phyloP scores from a whole-genome alignment of 1,140 invertebrate species.

The Coptotermes formosanus region DNA sequence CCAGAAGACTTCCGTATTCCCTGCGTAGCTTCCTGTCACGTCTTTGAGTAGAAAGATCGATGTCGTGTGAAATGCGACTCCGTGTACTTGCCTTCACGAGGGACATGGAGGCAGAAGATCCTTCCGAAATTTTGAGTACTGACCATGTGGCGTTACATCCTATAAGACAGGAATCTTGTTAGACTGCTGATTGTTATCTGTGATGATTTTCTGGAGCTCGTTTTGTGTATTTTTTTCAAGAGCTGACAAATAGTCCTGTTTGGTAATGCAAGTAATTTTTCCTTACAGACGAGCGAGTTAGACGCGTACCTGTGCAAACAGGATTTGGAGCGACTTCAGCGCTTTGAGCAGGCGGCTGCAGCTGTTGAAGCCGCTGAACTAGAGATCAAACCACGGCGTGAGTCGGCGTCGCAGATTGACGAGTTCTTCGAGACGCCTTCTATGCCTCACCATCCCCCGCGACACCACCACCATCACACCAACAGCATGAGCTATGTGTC shows the following conservation, averaged over 20 bases:
- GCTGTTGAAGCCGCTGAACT: slow-evolving; percentile 38
- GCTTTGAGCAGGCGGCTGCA: slow-evolving; percentile 54
- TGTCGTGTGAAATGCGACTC: no score
- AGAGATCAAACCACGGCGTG: slow-evolving; percentile 56
- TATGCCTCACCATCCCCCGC: slow-evolving; percentile 28
- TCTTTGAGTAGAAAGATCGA: no score
- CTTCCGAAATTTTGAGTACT: no score
- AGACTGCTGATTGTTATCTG: no score
- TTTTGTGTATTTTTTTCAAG: no score
- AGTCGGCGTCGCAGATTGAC: slow-evolving; percentile 63
- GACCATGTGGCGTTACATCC: no score
- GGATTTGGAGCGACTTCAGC: slow-evolving; percentile 55
- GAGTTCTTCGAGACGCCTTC: slow-evolving; percentile 63
- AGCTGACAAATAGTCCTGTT: background rate
- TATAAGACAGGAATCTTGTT: no score
- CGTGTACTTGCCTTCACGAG: no score
- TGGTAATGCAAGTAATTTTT: slow-evolving; percentile 21
- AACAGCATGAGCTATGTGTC: slow-evolving; percentile 55
- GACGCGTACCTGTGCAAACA: slow-evolving; percentile 60
- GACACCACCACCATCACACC: slow-evolving; percentile 37
- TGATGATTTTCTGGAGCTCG: no score
- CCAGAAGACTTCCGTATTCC: no score
- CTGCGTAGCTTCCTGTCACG: no score
- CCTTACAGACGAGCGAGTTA: slow-evolving; percentile 59
- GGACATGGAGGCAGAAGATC: no score